Conservation (phyloP, 2,113 vertebrate genomes). For the Polypterus senegalus region DNA sequence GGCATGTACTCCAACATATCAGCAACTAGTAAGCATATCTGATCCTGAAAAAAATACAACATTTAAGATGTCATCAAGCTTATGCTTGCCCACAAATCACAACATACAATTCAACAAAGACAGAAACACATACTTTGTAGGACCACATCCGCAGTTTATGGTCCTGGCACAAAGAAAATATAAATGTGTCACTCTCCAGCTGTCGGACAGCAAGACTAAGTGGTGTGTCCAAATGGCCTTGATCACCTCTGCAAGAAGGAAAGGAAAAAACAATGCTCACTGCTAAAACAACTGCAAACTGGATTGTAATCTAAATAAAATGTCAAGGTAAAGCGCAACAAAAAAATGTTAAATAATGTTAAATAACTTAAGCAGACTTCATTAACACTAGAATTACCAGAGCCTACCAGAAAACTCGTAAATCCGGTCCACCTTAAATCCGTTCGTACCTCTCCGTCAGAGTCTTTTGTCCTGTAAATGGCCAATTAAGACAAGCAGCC, state of each 20-base stretch:
- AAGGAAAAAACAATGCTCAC: neutral
- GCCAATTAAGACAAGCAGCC: no score
- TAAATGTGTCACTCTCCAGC: slow-evolving; percentile 70
- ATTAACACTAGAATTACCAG: no score
- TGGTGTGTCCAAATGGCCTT: slow-evolving; percentile 54
- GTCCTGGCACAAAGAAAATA: slow-evolving; percentile 87
- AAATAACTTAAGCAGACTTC: no score
- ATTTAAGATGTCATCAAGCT: slow-evolving; percentile 63
- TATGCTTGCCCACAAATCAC: slow-evolving; percentile 77
- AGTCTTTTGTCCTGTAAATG: no score
- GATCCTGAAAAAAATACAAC: slow-evolving; percentile 47
- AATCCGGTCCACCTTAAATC: no score
- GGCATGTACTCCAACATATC: slow-evolving; percentile 83
- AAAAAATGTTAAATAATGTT: no score
- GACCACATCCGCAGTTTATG: slow-evolving; percentile 92
- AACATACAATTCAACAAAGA: slow-evolving; percentile 59
- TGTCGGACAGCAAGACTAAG: slow-evolving; percentile 69
- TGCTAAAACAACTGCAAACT: no score
- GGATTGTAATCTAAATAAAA: no score
- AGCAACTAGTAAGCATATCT: slow-evolving; percentile 76
- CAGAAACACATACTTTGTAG: slow-evolving; percentile 51
- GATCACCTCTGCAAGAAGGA: slow-evolving; percentile 55
- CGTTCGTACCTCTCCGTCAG: no score
- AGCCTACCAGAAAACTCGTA: no score
- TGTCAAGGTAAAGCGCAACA: no score